A percentile compares a stretch with the other conserved stretches of the same genome.
phyloP scores from a whole-genome alignment of 1,140 invertebrate genomes.

The Galleria mellonella region DNA sequence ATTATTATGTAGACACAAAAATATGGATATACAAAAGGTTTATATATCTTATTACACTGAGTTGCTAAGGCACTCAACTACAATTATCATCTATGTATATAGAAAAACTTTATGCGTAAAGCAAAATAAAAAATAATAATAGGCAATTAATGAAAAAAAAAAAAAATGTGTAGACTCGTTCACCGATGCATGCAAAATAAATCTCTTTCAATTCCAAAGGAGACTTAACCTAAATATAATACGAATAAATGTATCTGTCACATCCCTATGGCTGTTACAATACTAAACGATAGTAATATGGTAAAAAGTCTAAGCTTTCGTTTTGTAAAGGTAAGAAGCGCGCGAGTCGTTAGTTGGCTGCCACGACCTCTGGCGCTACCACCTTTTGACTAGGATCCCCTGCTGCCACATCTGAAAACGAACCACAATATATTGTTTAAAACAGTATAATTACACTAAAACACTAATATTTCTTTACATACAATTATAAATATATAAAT shows the following conservation, averaged over 20 bases:
- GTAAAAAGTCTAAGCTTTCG: conserved; percentile 43
- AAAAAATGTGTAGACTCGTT: conserved; percentile 43
- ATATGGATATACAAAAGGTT: conserved; percentile 31
- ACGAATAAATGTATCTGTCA: conserved; percentile 67
- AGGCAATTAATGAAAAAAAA: conserved; percentile 26
- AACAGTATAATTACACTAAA: neutral
- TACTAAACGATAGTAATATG: conserved; percentile 51
- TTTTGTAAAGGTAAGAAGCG: conserved; percentile 5
- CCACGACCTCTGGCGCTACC: conserved; percentile 20
- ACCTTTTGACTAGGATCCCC: conserved; percentile 37
- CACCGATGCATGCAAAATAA: conserved; percentile 60
- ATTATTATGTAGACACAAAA: conserved; percentile 26
- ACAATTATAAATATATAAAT: no score
- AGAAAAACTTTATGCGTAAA: conserved; percentile 50
- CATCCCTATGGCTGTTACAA: conserved; percentile 48
- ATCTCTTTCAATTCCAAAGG: conserved; percentile 60
- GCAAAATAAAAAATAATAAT: conserved; percentile 31
- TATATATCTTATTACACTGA: conserved; percentile 57
- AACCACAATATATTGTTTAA: conserved; percentile 6
- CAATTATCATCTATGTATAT: conserved; percentile 53
- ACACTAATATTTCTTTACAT: neutral
- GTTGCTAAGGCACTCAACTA: conserved; percentile 72
- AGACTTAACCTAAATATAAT: conserved; percentile 65
- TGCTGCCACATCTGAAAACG: conserved; percentile 36
- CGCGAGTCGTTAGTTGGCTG: conserved; percentile 41